Evolutionary conservation across 2,113 vertebrate genomes (phyloP), one percentile per base, ranked within the genome.

Genomic region (Lophotis ruficrista): DNA sequence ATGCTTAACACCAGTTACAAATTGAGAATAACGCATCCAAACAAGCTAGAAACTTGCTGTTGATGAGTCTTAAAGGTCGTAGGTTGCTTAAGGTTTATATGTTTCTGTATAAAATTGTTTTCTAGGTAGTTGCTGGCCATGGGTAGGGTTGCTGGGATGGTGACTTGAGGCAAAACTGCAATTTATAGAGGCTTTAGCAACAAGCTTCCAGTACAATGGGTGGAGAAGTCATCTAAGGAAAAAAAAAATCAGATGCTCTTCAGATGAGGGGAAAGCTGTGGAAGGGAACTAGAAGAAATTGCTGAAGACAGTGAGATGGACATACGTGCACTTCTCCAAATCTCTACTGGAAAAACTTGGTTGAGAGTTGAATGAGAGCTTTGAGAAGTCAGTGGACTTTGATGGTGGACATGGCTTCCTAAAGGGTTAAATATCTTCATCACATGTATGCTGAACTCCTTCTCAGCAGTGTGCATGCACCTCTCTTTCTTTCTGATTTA

Each of bases 381-480:
- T 89, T 66, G 35, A 70, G 24, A 45, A 69, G 17, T 37, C 25
- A 10, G 7, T 53, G 45, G 38, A 20, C 38, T 65, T 72, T 1
- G 6, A 3, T 9, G 58, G 54, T 48, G 22, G 65, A 35, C 10
- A 2, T 22, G 16, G 20, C 25, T 85, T 68, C 25, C 56, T 72
- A 14, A 85, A 68, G 18, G 11, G 12, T 65, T 82, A 50, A 71
- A 31, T 57, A 37, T 13, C 60, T 82, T 58, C 11, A 31, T 54
- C 18, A 33, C 6, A 5, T 11, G 15, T 47, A 20, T 6, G 4
- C 37, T 43, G 58, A 78, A 50, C 16, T 27, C 27, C 47, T 73
- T 50, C 17, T 83, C 0, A 0, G 14, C 31, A 23, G 24, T 18
- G 28, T 61, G 37, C 7, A 4, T 30, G 11, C 2, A 12, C 50